Conservation (phyloP, 2,888 invertebrate species). For the Flabesymbios commensalis region DNA sequence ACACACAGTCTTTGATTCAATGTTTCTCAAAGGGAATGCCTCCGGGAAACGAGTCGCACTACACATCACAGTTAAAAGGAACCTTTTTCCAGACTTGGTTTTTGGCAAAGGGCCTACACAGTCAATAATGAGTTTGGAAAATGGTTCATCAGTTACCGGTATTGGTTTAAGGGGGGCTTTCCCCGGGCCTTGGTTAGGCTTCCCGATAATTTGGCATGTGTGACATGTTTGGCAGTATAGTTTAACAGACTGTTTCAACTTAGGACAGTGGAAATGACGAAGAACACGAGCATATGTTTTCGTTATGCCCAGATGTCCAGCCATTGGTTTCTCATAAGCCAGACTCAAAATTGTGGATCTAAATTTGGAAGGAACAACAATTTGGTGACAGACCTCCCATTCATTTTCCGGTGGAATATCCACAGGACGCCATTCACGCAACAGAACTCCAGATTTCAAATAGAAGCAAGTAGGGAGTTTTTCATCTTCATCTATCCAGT, state of each 20-base stretch:
- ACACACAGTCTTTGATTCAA: too few species aligned
- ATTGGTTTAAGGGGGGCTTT: background rate
- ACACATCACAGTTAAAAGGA: constrained; percentile 3
- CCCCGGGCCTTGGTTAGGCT: background rate
- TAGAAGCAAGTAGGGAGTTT: background rate
- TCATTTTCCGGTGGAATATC: background rate
- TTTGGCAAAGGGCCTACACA: constrained; percentile 2
- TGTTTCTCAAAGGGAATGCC: too few species aligned
- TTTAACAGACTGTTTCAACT: background rate
- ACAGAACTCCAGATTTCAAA: background rate
- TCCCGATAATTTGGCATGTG: background rate
- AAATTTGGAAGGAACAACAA: background rate
- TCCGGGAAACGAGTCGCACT: background rate
- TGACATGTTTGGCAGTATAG: background rate
- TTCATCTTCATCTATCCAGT: too few species aligned
- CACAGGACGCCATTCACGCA: background rate
- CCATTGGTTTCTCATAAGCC: constrained; percentile 1
- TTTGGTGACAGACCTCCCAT: background rate
- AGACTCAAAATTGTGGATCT: background rate
- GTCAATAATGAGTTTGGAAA: background rate
- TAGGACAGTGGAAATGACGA: background rate
- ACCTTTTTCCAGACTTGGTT: background rate
- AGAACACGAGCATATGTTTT: background rate
- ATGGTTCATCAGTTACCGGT: background rate
- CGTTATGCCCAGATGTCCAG: background rate